Base-by-base conservation (phyloP, 2,113 vertebrate genomes). In the Entomyzon cyanotis region DNA sequence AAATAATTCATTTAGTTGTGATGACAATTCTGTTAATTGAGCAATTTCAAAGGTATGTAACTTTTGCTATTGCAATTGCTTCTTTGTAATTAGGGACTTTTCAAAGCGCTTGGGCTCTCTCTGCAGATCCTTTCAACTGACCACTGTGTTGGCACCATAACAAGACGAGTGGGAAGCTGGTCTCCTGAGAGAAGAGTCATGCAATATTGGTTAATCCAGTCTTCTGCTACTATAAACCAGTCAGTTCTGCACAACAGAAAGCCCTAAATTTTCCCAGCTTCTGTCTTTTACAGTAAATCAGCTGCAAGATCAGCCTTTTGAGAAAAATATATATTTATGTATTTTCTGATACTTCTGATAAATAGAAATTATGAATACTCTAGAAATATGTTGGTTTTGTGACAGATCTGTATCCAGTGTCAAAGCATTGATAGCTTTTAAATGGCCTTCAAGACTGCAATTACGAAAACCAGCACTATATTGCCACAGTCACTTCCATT, bases 21-120 rank as follows among this genome's bases (percentile, higher is more conserved):
- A 89, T 87, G 95, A 96, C 84, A 92, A 60, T 84, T 87, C 62
- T 94, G 59, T 64, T 96, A 95, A 97, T 27, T 78, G 52, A 87
- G 69, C 64, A 86, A 94, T 96, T 95, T 92, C 73, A 93, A 84
- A 96, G 73, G 60, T 77, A 95, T 89, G 80, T 44, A 78, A 87
- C 39, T 94, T 90, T 6, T 89, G 68, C 64, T 89, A 81, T 92
- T 95, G 84, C 60, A 87, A 47, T 55, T 68, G 33, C 42, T 87
- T 81, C n/a, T 84, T 87, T 92, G 47, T 60, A 97, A 90, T 84
- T 71, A 90, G 19, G 46, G 42, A 80, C 52, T 96, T 93, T 92
- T 95, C 90, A 86, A 94, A 97, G 74, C 76, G 22, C 60, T 55
- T 47, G 64, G 42, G 20, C 71, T 80, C 42, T 93, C 63, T 56